Evolutionary conservation across 2,113 vertebrate genomes (phyloP).

Genomic region (Natator depressus): DNA sequence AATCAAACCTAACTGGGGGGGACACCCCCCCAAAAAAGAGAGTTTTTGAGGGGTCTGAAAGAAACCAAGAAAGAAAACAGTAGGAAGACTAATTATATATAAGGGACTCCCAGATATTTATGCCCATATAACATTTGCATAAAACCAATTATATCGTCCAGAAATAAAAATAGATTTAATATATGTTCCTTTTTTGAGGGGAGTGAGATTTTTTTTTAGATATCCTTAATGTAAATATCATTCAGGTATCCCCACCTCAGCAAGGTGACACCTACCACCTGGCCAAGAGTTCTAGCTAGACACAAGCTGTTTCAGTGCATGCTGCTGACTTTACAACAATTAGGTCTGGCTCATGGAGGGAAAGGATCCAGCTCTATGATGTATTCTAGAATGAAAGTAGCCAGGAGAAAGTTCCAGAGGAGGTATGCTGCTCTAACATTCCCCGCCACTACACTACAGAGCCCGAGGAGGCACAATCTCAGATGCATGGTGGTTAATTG

Average conservation of each 20-base stretch:
- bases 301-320: background rate
- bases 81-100: background rate
- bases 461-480: background rate
- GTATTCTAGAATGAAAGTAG: background rate
- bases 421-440: background rate
- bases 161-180: background rate
- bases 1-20: background rate
- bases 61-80: background rate
- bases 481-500: background rate
- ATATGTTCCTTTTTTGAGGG: fast-evolving
- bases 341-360: background rate
- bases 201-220: background rate
- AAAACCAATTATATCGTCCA: background rate
- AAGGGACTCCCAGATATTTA: background rate
- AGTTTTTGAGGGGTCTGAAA: background rate
- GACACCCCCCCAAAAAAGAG: background rate
- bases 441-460: background rate
- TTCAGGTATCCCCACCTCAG: background rate
- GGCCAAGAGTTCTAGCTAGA: background rate
- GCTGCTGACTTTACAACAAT: background rate
- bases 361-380: background rate
- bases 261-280: background rate
- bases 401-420: background rate
- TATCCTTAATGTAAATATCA: background rate
- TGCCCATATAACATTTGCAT: background rate